These are phyloP conservation scores for Eciton burchellii DNA, from an alignment of 1,140 invertebrate genomes.

Conservation along the genomic window DNA sequence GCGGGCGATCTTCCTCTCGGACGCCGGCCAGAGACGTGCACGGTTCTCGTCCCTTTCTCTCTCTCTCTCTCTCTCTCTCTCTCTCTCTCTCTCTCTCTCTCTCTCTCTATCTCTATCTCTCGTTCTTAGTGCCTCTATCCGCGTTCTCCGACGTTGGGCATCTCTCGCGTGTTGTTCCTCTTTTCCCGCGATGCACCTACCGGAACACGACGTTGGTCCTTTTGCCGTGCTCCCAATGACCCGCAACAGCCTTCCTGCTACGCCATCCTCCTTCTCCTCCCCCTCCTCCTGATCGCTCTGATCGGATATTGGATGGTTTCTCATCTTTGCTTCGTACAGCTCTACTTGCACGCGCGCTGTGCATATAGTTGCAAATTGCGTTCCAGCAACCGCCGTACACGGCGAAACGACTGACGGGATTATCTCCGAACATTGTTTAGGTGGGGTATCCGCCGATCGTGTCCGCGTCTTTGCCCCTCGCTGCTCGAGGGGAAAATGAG, in stretches of 20 bases:
- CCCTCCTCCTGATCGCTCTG: conserved; percentile 34
- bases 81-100: neutral
- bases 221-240: conserved; percentile 65
- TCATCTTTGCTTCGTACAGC: conserved; percentile 53
- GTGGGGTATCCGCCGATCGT: conserved; percentile 19
- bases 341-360: conserved; percentile 43
- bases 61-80: conserved; percentile 52
- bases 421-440: conserved; percentile 62
- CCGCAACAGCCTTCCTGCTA: conserved; percentile 57
- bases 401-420: conserved; percentile 47
- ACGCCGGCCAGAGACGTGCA: too few species aligned
- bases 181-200: conserved; percentile 56
- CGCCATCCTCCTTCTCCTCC: conserved; percentile 11
- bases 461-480: neutral
- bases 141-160: neutral
- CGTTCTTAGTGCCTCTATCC: conserved; percentile 39
- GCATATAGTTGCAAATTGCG: conserved; percentile 59
- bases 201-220: conserved; percentile 67
- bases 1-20: conserved; percentile 51
- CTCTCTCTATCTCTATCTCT: conserved; percentile 48
- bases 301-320: conserved; percentile 64
- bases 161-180: conserved; percentile 27
- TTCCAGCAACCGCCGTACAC: conserved; percentile 39
- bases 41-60: conserved; percentile 21
- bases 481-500: conserved; percentile 20